These are phyloP conservation scores for Orientallactaga sibirica DNA, from an alignment of 2,797 vertebrate genomes.

Conservation along the genomic window DNA sequence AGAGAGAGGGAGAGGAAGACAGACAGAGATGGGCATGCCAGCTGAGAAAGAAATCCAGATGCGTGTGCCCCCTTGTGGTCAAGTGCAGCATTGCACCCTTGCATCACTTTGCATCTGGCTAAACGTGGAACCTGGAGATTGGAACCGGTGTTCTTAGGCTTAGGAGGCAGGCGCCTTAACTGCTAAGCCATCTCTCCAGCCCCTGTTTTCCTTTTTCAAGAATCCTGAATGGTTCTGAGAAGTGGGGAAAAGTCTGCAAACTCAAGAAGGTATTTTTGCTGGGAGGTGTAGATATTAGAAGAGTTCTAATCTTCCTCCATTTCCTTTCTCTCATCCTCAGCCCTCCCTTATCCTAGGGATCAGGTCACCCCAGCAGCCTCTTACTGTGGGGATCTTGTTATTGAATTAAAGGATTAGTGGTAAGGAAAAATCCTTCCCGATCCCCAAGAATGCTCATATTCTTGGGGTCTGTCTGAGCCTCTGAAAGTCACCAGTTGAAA, in stretches of 20 bases:
- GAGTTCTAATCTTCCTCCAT: constrained; percentile 16
- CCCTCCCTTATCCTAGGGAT: background rate
- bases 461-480: background rate
- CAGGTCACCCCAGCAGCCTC: background rate
- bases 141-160: too few relatives aligned
- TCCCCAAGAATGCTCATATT: background rate
- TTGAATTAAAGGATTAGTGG: background rate
- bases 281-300: background rate
- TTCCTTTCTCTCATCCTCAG: background rate
- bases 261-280: constrained; percentile 52
- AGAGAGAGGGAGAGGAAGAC: too few relatives aligned
- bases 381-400: background rate
- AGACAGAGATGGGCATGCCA: too few relatives aligned
- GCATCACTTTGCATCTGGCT: too few relatives aligned
- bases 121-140: too few relatives aligned
- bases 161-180: too few relatives aligned
- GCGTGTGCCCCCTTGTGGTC: too few relatives aligned
- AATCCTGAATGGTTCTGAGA: background rate
- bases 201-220: constrained; percentile 26
- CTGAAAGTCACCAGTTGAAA: background rate
- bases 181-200: too few relatives aligned
- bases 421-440: background rate
- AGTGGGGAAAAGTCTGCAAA: constrained; percentile 17
- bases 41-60: too few relatives aligned
- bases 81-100: too few relatives aligned